A percentile compares a stretch with the other conserved stretches of the same genome.
These are phyloP conservation scores for Sicus ferrugineus DNA, from an alignment of 2,888 invertebrate genomes.

Conservation along the genomic window DNA sequence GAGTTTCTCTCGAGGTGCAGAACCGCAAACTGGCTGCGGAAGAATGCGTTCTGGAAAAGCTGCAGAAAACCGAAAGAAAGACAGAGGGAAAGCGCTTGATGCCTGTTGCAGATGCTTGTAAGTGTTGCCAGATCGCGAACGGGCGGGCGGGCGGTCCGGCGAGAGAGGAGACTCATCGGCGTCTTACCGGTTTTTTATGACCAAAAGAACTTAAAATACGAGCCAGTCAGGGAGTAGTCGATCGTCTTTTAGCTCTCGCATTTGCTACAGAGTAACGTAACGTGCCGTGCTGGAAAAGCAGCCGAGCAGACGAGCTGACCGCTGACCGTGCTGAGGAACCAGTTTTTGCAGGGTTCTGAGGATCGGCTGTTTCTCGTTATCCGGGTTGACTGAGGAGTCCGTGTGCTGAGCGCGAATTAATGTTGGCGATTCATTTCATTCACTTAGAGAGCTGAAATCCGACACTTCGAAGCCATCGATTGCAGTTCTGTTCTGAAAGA, in stretches of 20 bases:
- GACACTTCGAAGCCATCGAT: slow-evolving; percentile 15
- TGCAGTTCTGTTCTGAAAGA: too few relatives aligned
- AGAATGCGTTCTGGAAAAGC: slow-evolving; percentile 5
- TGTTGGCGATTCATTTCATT: slow-evolving; percentile 14
- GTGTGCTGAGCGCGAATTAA: slow-evolving; percentile 12
- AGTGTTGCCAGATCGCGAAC: not conserved
- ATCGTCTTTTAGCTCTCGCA: slow-evolving; percentile 9
- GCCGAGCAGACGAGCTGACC: not conserved
- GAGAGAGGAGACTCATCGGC: not conserved
- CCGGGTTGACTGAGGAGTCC: not conserved
- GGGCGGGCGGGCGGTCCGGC: not conserved
- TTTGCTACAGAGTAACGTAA: slow-evolving; percentile 6
- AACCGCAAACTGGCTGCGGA: slow-evolving; percentile 1
- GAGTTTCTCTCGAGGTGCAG: slow-evolving; percentile 4
- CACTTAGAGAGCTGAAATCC: slow-evolving; percentile 6
- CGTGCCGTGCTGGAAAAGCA: slow-evolving; percentile 21
- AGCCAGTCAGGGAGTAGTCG: slow-evolving; percentile 1
- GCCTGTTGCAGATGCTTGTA: not conserved
- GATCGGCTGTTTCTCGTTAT: not conserved
- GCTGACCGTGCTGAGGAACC: slow-evolving; percentile 20
- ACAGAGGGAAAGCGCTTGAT: not conserved
- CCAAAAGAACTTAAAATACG: slow-evolving; percentile 2
- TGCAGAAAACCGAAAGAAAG: not conserved
- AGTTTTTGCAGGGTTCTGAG: not conserved
- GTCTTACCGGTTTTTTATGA: slow-evolving; percentile 27